phyloP scores from a whole-genome alignment of 2,113 vertebrate genomes.

The Zosterops borbonicus region DNA sequence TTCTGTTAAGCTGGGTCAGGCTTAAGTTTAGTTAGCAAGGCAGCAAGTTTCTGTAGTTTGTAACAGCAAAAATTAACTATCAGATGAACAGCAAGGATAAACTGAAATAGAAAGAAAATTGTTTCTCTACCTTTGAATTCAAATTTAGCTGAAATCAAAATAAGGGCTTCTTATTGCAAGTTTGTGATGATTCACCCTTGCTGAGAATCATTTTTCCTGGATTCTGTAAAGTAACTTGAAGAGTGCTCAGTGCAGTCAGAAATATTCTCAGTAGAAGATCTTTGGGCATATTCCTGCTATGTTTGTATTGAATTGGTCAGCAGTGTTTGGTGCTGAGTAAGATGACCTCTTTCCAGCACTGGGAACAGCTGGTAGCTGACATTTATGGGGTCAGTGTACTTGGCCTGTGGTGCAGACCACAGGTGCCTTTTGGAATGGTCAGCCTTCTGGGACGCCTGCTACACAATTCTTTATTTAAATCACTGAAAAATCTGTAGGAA shows the following conservation, averaged over 20 bases:
- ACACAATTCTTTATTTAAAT: background rate
- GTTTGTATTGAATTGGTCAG: constrained; percentile 7
- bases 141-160: constrained; percentile 27
- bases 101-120: background rate
- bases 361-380: background rate
- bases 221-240: constrained; percentile 35
- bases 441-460: background rate
- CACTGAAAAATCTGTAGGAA: background rate
- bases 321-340: background rate
- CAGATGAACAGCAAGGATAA: background rate
- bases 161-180: background rate
- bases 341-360: background rate
- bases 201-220: constrained; percentile 53
- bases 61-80: constrained; percentile 31
- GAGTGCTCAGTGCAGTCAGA: background rate
- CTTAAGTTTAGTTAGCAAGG: constrained; percentile 4
- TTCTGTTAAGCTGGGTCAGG: constrained; percentile 21
- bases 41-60: constrained; percentile 40
- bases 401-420: background rate
- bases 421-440: background rate
- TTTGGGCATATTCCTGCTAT: background rate
- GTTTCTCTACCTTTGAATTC: background rate
- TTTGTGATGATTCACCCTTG: constrained; percentile 16
- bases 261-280: constrained; percentile 16
- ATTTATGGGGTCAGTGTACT: background rate